These are phyloP conservation scores for Plodia interpunctella DNA, from an alignment of 1,140 invertebrate species.

Conservation along the genomic window DNA sequence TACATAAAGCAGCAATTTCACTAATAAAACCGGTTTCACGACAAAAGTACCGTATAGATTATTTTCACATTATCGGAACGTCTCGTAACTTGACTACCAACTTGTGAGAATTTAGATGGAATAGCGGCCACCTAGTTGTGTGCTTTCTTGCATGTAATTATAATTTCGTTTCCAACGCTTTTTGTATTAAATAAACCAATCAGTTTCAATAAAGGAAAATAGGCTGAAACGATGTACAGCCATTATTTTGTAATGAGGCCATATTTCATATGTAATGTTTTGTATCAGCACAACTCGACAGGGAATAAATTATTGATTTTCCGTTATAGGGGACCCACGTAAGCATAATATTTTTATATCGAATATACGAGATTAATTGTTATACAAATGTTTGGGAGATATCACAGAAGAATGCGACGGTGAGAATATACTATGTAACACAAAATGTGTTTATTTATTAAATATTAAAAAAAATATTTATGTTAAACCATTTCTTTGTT, in stretches of 20 bases:
- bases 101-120: constrained; percentile 7
- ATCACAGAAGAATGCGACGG: neutral
- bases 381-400: neutral
- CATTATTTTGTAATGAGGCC: neutral
- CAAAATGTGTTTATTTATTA: no score
- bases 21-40: no score
- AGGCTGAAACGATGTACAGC: neutral
- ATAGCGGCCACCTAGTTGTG: constrained; percentile 21
- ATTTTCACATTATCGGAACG: no score
- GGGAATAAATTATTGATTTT: constrained; percentile 6
- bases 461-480: no score
- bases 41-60: no score
- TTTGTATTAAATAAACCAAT: no score
- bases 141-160: constrained; percentile 31
- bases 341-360: constrained; percentile 5
- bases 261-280: no score
- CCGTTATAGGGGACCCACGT: neutral
- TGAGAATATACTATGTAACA: no score
- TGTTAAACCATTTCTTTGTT: no score
- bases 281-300: neutral
- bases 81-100: neutral
- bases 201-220: no score
- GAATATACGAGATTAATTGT: neutral
- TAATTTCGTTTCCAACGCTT: constrained; percentile 15
- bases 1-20: no score